Conservation (phyloP, 2,888 invertebrate genomes). For the Acanthosepion lycidas region DNA sequence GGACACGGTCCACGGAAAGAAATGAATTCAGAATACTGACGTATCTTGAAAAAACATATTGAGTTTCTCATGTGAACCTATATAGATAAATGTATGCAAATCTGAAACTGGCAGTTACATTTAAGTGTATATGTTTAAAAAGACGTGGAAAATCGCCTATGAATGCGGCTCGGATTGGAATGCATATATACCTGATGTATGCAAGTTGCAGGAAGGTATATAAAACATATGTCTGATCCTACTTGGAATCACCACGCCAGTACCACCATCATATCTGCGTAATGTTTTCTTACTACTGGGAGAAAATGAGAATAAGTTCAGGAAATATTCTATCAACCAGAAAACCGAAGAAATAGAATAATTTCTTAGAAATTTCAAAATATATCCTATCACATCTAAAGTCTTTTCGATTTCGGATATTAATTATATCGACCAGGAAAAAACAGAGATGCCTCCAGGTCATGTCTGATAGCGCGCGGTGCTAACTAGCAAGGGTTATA, state of each 20-base stretch:
- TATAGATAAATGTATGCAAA: too few relatives aligned
- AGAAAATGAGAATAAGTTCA: background rate
- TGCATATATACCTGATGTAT: background rate
- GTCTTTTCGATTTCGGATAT: conserved; percentile 33
- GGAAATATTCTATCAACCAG: background rate
- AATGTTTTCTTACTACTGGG: background rate
- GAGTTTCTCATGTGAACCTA: too few relatives aligned
- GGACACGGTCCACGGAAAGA: too few relatives aligned
- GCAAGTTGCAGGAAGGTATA: background rate
- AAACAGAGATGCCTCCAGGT: background rate
- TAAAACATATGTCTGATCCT: background rate
- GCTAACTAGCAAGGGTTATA: background rate
- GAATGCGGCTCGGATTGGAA: too few relatives aligned
- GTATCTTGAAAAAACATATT: too few relatives aligned
- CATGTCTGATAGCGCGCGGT: background rate
- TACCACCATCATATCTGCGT: background rate
- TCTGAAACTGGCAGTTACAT: too few relatives aligned
- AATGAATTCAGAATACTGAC: too few relatives aligned
- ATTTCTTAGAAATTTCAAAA: background rate
- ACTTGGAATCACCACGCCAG: background rate
- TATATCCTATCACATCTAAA: background rate
- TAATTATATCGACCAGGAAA: background rate
- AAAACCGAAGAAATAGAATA: background rate
- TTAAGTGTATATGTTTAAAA: too few relatives aligned
- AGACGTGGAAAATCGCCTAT: too few relatives aligned